A percentile compares a stretch with the other conserved stretches of the same genome.
phyloP scores from a whole-genome alignment of 2,797 vertebrate species.

The Okamejei kenojei region DNA sequence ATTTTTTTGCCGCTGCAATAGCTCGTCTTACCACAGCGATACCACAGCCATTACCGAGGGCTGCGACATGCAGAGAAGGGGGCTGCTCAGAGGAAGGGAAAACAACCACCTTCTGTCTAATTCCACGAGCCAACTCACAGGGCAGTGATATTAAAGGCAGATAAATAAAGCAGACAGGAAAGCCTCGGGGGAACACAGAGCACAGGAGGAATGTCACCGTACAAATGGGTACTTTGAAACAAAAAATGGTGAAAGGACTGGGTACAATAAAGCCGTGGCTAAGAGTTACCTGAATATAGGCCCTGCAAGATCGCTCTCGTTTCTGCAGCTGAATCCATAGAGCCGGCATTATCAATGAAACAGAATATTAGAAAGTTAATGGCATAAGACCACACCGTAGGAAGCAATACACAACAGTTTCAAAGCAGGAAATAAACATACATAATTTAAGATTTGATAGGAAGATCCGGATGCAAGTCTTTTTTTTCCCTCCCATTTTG shows the following conservation, averaged over 20 bases:
- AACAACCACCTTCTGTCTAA: slow-evolving; percentile 34
- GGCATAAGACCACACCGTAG: slow-evolving; percentile 49
- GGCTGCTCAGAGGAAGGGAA: not conserved
- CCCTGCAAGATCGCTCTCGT: slow-evolving; percentile 96
- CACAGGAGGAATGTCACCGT: not conserved
- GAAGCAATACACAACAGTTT: slow-evolving; percentile 49
- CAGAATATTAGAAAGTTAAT: slow-evolving; percentile 58
- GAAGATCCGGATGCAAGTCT: not conserved
- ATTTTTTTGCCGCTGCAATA: slow-evolving; percentile 14
- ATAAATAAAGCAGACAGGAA: slow-evolving; percentile 5
- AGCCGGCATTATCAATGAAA: slow-evolving; percentile 60
- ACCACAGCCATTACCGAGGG: not conserved
- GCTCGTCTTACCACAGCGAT: not conserved
- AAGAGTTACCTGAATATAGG: slow-evolving; percentile 94
- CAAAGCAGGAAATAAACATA: not conserved
- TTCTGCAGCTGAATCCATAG: slow-evolving; percentile 93
- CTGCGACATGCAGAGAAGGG: not conserved
- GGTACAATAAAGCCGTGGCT: slow-evolving; percentile 39
- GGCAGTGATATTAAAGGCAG: slow-evolving; percentile 29
- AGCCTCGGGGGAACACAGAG: slow-evolving; percentile 20
- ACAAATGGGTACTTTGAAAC: not conserved
- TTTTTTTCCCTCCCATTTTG: not conserved
- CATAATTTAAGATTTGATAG: not conserved
- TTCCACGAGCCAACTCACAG: slow-evolving; percentile 14
- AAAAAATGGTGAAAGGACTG: not conserved